Evolutionary conservation across 2,888 invertebrate genomes (phyloP).

Genomic region (Caenorhabditis sulstoni): DNA sequence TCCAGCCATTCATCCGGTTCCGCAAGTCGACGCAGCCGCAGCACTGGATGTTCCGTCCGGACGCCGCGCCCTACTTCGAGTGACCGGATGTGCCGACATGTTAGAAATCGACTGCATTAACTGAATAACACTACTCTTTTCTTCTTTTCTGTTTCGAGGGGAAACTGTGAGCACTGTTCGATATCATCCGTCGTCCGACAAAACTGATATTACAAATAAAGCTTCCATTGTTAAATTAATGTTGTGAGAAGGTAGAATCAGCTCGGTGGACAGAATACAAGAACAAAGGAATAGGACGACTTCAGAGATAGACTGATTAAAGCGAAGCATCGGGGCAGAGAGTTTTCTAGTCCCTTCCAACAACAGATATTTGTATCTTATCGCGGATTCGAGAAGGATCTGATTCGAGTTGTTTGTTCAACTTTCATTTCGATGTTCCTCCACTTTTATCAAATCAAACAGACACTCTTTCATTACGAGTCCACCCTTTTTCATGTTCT

Average conservation of each 20-base stretch:
- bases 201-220: constrained; percentile 38
- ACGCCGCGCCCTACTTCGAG: constrained; percentile 42
- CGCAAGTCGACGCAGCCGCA: constrained; percentile 63
- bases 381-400: neutral
- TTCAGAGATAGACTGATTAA: constrained; percentile 3
- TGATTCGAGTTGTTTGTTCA: constrained; percentile 35
- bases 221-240: constrained; percentile 25
- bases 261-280: neutral
- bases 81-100: constrained; percentile 23
- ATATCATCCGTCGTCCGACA: constrained; percentile 51
- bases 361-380: too few relatives aligned
- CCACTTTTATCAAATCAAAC: constrained; percentile 42
- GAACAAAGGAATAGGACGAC: too few relatives aligned
- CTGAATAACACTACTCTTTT: constrained; percentile 3
- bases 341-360: too few relatives aligned
- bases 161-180: constrained; percentile 56
- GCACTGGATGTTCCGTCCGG: constrained; percentile 54
- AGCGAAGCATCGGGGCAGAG: too few relatives aligned
- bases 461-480: neutral
- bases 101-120: constrained; percentile 23
- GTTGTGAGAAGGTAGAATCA: neutral
- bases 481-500: constrained; percentile 11
- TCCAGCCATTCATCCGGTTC: constrained; percentile 70
- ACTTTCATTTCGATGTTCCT: constrained; percentile 34
- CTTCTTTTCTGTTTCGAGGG: constrained; percentile 48